Evolutionary conservation across 2,797 vertebrate species (phyloP).

Genomic region (Apogon hyalosoma): DNA sequence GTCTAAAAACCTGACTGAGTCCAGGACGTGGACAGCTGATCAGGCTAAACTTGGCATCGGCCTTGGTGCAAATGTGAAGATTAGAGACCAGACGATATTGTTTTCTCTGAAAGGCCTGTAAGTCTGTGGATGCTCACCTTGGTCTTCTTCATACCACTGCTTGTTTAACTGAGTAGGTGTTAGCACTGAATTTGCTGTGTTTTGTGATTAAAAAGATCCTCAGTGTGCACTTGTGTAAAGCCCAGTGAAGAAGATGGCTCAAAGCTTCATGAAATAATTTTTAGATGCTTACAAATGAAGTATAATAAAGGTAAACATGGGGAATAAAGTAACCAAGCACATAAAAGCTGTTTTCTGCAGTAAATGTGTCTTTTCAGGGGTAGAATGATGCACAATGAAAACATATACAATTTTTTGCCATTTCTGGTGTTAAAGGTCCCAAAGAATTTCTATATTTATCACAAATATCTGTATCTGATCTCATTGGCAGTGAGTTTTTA

Average conservation of each 20-base stretch:
- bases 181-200: background rate
- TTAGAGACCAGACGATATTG: conserved; percentile 15
- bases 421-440: background rate
- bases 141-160: background rate
- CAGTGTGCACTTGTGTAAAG: background rate
- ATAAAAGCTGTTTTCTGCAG: no score
- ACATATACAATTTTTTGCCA: background rate
- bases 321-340: background rate
- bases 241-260: background rate
- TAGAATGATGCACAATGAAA: background rate
- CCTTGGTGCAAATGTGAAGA: conserved; percentile 19
- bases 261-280: background rate
- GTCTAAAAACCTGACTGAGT: conserved; percentile 39
- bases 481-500: conserved; percentile 41
- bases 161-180: conserved; percentile 14
- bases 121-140: background rate
- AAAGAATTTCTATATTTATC: conserved; percentile 48
- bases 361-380: no score
- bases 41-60: conserved; percentile 37
- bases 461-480: conserved; percentile 39
- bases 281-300: background rate
- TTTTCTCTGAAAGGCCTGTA: conserved; percentile 7
- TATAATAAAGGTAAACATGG: background rate
- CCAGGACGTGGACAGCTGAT: conserved; percentile 39
- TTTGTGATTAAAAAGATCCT: conserved; percentile 1